Evolutionary conservation across 2,888 invertebrate species (phyloP).

Genomic region (Tromatobia lineatoria): DNA sequence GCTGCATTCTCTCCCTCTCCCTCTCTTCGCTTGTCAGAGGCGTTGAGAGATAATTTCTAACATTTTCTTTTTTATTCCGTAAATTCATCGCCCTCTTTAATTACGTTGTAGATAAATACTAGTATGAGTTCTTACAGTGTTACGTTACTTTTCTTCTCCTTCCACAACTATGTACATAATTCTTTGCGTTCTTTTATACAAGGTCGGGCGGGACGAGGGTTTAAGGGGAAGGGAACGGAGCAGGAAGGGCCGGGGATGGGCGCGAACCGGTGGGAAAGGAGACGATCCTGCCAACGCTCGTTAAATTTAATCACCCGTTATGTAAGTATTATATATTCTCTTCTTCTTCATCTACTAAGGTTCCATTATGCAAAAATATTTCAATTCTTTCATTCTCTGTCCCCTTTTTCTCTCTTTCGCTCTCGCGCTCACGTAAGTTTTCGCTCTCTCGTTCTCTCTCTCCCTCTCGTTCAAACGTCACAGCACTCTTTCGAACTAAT

Average conservation of each 20-base stretch:
- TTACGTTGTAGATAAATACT: conserved; percentile 77
- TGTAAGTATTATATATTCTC: conserved; percentile 73
- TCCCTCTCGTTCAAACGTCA: conserved; percentile 72
- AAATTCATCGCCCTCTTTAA: conserved; percentile 68
- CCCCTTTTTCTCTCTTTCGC: conserved; percentile 82
- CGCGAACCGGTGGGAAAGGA: conserved; percentile 70
- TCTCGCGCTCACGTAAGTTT: conserved; percentile 85
- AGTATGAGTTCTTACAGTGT: conserved; percentile 74
- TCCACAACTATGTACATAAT: conserved; percentile 73
- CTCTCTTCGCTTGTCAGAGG: not conserved
- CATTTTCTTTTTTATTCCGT: conserved; percentile 42
- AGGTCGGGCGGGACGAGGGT: conserved; percentile 47
- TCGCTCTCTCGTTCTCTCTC: conserved; percentile 80
- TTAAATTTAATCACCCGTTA: conserved; percentile 76
- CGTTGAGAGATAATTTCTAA: conserved; percentile 1
- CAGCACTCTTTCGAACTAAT: conserved; percentile 72
- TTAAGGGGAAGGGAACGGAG: conserved; percentile 28
- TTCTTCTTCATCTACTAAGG: conserved; percentile 68
- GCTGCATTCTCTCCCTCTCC: conserved; percentile 14
- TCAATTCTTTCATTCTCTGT: conserved; percentile 72
- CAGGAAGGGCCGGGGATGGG: conserved; percentile 44
- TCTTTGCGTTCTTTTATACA: conserved; percentile 70
- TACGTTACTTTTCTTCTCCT: conserved; percentile 69
- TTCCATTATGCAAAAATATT: conserved; percentile 80
- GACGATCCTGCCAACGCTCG: conserved; percentile 77